A percentile compares a stretch with the other conserved stretches of the same genome.
Conservation (phyloP, 2,797 vertebrate species). For the Carduelis carduelis region DNA sequence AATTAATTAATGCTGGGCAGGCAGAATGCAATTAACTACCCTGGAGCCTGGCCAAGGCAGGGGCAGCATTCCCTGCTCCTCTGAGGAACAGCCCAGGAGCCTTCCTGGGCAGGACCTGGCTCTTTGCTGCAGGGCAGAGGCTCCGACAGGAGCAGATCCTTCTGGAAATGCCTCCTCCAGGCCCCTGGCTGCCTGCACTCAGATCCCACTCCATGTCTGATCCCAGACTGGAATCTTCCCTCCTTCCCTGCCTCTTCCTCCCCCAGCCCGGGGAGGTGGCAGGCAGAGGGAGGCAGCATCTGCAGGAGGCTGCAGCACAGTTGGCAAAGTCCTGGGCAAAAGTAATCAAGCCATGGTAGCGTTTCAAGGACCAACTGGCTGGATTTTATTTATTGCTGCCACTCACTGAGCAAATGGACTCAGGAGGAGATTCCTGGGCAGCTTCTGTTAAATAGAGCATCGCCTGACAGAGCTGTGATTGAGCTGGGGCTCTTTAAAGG, state of each 20-base stretch:
- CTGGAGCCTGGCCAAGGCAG: slow-evolving; percentile 44
- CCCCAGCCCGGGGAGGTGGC: neutral
- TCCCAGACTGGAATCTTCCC: neutral
- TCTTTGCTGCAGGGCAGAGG: neutral
- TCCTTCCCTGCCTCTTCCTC: neutral
- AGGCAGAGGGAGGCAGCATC: neutral
- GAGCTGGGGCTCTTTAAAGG: slow-evolving; percentile 40
- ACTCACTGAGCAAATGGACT: slow-evolving; percentile 50
- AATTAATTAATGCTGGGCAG: slow-evolving; percentile 57
- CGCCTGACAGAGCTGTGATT: slow-evolving; percentile 57
- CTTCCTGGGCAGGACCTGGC: neutral
- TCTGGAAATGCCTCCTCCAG: neutral
- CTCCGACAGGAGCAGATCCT: neutral
- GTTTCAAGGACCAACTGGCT: slow-evolving; percentile 47
- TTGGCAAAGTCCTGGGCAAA: slow-evolving; percentile 7
- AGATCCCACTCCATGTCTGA: rapidly evolving
- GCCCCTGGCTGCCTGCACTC: neutral
- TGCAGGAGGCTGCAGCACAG: neutral
- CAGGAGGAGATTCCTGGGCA: slow-evolving; percentile 45
- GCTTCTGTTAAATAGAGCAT: slow-evolving; percentile 62
- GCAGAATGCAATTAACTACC: slow-evolving; percentile 42
- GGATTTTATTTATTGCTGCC: slow-evolving; percentile 54
- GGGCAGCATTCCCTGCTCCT: neutral
- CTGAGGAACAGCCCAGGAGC: neutral
- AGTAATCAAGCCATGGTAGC: slow-evolving; percentile 6